phyloP scores from a whole-genome alignment of 2,888 invertebrate species.

The Poecilobothrus nobilitatus region DNA sequence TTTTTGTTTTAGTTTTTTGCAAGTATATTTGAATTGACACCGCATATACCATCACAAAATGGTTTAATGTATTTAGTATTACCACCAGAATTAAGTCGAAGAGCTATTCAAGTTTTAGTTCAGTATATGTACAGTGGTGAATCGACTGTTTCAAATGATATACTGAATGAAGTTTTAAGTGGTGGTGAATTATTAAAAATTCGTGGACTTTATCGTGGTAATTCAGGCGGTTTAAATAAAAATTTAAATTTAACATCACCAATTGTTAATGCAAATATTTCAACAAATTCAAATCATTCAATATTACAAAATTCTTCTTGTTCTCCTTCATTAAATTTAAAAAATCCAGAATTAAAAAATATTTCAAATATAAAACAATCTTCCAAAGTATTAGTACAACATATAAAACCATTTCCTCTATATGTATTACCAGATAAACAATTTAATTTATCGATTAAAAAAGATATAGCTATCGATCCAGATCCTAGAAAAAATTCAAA shows the following conservation, averaged over 20 bases:
- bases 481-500: conserved; percentile 35
- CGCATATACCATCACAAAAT: conserved; percentile 40
- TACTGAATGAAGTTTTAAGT: conserved; percentile 67
- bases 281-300: conserved; percentile 35
- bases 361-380: not conserved
- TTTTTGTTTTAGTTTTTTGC: conserved; percentile 36
- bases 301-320: too few species aligned
- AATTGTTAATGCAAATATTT: conserved; percentile 35
- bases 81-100: conserved; percentile 71
- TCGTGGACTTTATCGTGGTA: conserved; percentile 14
- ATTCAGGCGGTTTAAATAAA: not conserved
- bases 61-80: conserved; percentile 59
- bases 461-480: conserved; percentile 43
- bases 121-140: conserved; percentile 77
- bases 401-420: not conserved
- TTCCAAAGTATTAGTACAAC: not conserved
- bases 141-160: conserved; percentile 77
- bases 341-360: not conserved
- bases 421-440: not conserved
- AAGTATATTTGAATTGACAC: conserved; percentile 39
- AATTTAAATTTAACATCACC: not conserved
- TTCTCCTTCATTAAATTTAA: not conserved
- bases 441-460: conserved; percentile 37
- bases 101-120: conserved; percentile 69
- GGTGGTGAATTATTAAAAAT: conserved; percentile 69